Base-by-base conservation (phyloP, 1,140 invertebrate species). In the Neodiprion lecontei region DNA sequence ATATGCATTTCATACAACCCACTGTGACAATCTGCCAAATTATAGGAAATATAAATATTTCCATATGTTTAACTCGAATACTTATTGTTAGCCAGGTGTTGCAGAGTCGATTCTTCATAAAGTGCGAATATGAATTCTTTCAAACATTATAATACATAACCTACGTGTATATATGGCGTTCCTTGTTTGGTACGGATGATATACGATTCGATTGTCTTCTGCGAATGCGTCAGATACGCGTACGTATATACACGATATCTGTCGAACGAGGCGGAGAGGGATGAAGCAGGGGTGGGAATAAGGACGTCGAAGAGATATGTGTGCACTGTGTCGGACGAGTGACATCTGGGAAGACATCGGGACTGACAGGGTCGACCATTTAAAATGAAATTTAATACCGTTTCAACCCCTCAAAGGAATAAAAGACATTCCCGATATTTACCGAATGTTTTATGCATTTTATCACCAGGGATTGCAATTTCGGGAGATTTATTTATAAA, bases 321-420 rank as follows among this genome's bases (percentile, higher is more conserved):
- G 28, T 40, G 28, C 28, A 40, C 28, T 40, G 28, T 40, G 53
- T 61, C 53, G 53, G 53, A 61, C 53, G 66, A 48, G 81, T 67
- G 80, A 79, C 82, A 83, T 81, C 82, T 83, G 82, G 72, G 69
- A 78, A 76, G 80, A 83, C 82, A 83, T 76, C 79, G 76, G 77
- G 72, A 80, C 79, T 79, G 79, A 80, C 77, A 79, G 77, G 71
- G 61, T 78, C 67, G 73, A 77, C 79, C 78, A 82, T 83, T 83
- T 82, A 82, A 83, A 82, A 81, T 81, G 77, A 78, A 80, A 82
- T 77, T 75, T 81, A 78, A 81, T 80, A 48, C 48, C 70, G 40
- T 48, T 17, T 48, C 70, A 14, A 23, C 48, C 70, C 48, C 53
- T 17, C n/a, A 12, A 61, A 61, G n/a, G 53, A 17, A 61, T 14